Evolutionary conservation across 2,888 invertebrate species (phyloP).

Genomic region (Achlya flavicornis): DNA sequence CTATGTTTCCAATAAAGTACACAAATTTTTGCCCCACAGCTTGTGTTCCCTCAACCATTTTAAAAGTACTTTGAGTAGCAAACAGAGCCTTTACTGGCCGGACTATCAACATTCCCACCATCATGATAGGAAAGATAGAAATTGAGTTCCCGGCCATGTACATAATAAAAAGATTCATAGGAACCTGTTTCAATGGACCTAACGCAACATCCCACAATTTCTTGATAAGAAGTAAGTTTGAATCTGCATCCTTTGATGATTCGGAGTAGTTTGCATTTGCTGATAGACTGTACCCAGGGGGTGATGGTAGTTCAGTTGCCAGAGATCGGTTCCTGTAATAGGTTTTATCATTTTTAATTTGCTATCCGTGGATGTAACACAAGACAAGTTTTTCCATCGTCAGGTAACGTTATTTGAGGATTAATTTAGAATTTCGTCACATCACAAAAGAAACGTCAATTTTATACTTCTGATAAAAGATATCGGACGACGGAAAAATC

Average conservation of each 20-base stretch:
- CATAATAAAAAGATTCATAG: constrained; percentile 99
- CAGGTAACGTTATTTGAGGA: no score
- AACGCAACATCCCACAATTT: constrained; percentile 98
- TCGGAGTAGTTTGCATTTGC: constrained; percentile 89
- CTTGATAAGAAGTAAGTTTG: constrained; percentile 93
- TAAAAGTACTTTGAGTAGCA: constrained; percentile 94
- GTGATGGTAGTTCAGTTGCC: constrained; percentile 86
- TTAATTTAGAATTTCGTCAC: not conserved
- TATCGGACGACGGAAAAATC: no score
- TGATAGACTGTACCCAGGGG: constrained; percentile 93
- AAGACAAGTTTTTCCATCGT: no score
- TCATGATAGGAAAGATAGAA: constrained; percentile 99
- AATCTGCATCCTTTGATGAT: constrained; percentile 91
- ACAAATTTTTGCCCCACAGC: constrained; percentile 96
- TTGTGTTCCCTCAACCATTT: constrained; percentile 96
- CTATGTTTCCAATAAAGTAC: constrained; percentile 96
- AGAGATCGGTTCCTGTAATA: constrained; percentile 55
- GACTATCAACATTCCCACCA: constrained; percentile 99
- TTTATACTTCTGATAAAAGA: no score
- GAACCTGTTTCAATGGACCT: constrained; percentile 97
- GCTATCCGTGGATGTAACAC: not conserved
- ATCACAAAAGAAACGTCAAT: no score
- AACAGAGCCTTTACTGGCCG: constrained; percentile 98
- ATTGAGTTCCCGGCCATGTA: constrained; percentile 99
- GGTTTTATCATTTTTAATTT: constrained; percentile 10